Evolutionary conservation across 2,888 invertebrate genomes (phyloP).

Genomic region (Drosophila algonquin): DNA sequence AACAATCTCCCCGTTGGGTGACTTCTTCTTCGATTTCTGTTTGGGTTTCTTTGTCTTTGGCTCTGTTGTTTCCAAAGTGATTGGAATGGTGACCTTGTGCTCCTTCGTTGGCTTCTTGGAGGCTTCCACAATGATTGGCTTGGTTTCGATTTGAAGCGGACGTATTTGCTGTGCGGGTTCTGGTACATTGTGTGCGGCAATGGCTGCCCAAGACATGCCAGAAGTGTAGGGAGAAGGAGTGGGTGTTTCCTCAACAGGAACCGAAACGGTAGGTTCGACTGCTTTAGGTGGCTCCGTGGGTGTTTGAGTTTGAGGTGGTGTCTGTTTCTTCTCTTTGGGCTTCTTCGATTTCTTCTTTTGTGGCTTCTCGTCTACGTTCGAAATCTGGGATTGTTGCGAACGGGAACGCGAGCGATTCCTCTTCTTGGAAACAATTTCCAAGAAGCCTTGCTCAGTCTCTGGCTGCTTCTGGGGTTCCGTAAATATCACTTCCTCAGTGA

Average conservation of each 20-base stretch:
- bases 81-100: constrained; percentile 50
- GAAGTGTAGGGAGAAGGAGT: constrained; percentile 32
- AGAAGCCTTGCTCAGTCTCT: constrained; percentile 84
- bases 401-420: constrained; percentile 85
- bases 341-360: constrained; percentile 83
- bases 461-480: constrained; percentile 23
- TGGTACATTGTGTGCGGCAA: constrained; percentile 79
- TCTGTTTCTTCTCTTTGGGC: constrained; percentile 39
- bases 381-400: constrained; percentile 81
- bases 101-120: constrained; percentile 25
- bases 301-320: constrained; percentile 7
- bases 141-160: constrained; percentile 50
- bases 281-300: background rate
- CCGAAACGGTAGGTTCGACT: constrained; percentile 8
- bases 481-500: constrained; percentile 60
- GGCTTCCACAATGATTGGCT: constrained; percentile 21
- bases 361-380: constrained; percentile 81
- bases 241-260: constrained; percentile 5
- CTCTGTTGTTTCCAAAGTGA: constrained; percentile 56
- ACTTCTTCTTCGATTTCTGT: constrained; percentile 65
- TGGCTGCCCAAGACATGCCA: constrained; percentile 79
- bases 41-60: constrained; percentile 67
- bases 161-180: constrained; percentile 76
- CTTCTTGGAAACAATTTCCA: constrained; percentile 85
- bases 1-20: constrained; percentile 35